These are phyloP conservation scores for Folsomia manolachei DNA, from an alignment of 2,888 invertebrate genomes.

Conservation along the genomic window DNA sequence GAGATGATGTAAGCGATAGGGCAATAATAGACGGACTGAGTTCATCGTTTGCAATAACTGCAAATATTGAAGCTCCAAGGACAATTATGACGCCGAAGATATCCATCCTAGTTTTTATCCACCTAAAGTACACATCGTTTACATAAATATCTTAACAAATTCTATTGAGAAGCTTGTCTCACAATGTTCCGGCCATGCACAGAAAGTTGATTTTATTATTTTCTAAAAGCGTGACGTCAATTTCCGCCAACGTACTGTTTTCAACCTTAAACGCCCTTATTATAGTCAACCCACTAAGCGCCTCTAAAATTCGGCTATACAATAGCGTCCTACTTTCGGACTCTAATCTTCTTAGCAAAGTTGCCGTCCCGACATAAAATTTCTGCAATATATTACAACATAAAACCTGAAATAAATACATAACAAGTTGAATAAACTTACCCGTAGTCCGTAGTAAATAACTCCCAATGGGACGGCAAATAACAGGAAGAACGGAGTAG, in stretches of 20 bases:
- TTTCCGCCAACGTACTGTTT: background rate
- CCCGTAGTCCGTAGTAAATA: background rate
- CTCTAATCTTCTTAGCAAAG: background rate
- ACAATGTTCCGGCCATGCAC: background rate
- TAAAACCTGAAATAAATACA: too few relatives aligned
- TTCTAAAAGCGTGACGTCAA: background rate
- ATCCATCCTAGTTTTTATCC: background rate
- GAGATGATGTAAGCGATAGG: background rate
- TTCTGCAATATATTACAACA: background rate
- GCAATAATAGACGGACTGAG: background rate
- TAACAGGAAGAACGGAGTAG: background rate
- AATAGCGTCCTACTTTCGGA: background rate
- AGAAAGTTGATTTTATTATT: background rate
- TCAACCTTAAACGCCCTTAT: background rate
- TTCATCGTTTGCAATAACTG: background rate
- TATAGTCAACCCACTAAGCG: background rate
- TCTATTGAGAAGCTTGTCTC: background rate
- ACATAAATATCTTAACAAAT: background rate
- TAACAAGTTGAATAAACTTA: too few relatives aligned
- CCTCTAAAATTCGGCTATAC: background rate
- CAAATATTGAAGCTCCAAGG: background rate
- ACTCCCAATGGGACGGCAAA: background rate
- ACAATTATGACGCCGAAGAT: background rate
- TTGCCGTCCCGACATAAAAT: background rate
- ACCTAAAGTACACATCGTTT: too few relatives aligned